Conservation (phyloP, 2,888 invertebrate genomes). For the Apotomis betuletana region DNA sequence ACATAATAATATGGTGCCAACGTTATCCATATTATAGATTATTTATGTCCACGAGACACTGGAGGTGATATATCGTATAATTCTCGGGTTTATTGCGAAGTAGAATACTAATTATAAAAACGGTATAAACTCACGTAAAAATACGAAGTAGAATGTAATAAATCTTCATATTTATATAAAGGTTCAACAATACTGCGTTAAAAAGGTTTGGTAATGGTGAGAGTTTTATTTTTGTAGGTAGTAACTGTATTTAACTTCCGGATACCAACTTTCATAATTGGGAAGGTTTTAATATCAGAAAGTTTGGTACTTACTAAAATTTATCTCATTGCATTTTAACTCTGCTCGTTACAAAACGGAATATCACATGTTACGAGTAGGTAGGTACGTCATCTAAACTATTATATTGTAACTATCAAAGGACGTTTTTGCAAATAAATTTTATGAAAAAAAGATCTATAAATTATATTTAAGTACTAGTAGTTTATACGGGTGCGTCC, state of each 20-base stretch:
- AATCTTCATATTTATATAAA: constrained; percentile 16
- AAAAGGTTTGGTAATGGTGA: not conserved
- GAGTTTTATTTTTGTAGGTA: not conserved
- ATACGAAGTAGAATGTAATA: constrained; percentile 15
- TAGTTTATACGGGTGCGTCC: too few species aligned
- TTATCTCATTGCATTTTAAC: constrained; percentile 20
- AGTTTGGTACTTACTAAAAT: constrained; percentile 15
- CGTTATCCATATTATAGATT: constrained; percentile 1
- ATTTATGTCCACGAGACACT: constrained; percentile 19
- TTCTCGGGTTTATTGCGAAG: constrained; percentile 18
- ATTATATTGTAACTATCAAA: too few species aligned
- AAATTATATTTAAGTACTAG: too few species aligned
- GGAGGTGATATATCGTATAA: constrained; percentile 25
- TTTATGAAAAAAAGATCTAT: too few species aligned
- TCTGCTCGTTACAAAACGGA: constrained; percentile 14
- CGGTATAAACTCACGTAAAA: too few species aligned
- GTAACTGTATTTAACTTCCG: constrained; percentile 9
- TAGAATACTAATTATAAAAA: too few species aligned
- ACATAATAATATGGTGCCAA: not conserved
- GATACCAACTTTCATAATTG: constrained; percentile 26
- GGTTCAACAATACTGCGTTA: not conserved
- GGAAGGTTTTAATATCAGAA: constrained; percentile 12
- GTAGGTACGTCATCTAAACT: too few species aligned
- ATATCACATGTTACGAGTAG: too few species aligned
- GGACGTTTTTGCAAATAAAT: too few species aligned